These are phyloP conservation scores for Orientallactaga bullata DNA, from an alignment of 2,113 vertebrate species.

Conservation along the genomic window DNA sequence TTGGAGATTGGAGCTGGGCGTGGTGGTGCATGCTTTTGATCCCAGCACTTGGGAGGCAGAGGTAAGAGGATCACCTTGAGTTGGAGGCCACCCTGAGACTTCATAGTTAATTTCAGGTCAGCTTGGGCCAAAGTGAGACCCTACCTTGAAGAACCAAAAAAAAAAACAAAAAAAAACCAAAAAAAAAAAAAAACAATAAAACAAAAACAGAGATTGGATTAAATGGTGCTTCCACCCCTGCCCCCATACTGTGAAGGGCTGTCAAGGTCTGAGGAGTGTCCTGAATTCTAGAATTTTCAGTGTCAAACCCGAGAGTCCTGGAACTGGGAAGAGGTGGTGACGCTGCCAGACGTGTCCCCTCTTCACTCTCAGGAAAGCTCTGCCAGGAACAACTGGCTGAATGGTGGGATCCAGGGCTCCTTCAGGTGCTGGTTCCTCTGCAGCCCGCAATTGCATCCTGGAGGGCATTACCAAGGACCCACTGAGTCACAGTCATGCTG, in stretches of 20 bases:
- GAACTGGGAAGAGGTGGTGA: neutral
- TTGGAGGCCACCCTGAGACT: too few relatives aligned
- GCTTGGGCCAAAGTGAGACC: too few relatives aligned
- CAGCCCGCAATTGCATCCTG: neutral
- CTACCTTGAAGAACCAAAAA: too few relatives aligned
- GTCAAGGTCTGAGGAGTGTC: neutral
- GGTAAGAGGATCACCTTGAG: too few relatives aligned
- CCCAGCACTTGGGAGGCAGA: too few relatives aligned
- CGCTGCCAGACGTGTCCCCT: neutral
- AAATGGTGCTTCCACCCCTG: neutral
- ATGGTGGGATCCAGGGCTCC: neutral
- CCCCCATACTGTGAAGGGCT: neutral
- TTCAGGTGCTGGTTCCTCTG: neutral
- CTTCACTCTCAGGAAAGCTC: rapidly evolving
- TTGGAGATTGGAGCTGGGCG: too few relatives aligned
- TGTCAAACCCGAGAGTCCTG: neutral
- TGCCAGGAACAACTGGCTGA: neutral
- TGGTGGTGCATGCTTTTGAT: too few relatives aligned
- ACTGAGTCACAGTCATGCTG: too few relatives aligned
- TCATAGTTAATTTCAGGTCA: too few relatives aligned
- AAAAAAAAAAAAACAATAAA: too few relatives aligned
- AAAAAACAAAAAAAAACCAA: too few relatives aligned
- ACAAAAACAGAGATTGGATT: neutral
- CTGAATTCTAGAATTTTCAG: neutral
- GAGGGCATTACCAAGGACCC: neutral